Evolutionary conservation across 2,888 invertebrate genomes (phyloP).

Genomic region (Anticlea derivata): DNA sequence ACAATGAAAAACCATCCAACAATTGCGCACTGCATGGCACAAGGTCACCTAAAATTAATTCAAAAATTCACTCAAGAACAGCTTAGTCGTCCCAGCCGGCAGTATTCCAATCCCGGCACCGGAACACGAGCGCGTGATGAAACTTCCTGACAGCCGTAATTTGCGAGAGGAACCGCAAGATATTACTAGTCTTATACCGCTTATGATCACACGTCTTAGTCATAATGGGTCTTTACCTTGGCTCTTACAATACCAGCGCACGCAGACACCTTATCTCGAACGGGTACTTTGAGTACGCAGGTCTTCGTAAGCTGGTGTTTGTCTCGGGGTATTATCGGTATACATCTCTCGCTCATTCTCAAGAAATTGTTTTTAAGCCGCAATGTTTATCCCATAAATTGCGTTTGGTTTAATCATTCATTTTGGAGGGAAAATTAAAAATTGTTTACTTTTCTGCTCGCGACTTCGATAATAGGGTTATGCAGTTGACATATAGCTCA

Average conservation of each 20-base stretch:
- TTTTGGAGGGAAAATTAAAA: conserved; percentile 16
- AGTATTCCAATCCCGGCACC: no score
- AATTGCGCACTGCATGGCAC: no score
- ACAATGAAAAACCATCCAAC: no score
- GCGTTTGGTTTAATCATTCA: conserved; percentile 23
- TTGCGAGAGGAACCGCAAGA: conserved; percentile 19
- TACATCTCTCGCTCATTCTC: conserved; percentile 14
- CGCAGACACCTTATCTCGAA: neutral
- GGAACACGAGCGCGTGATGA: conserved; percentile 10
- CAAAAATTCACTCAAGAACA: no score
- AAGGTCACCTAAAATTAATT: no score
- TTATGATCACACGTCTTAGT: conserved; percentile 25
- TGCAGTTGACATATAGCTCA: conserved; percentile 5
- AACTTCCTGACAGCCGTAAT: conserved; percentile 9
- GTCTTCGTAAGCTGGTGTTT: conserved; percentile 6
- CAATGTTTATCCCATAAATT: conserved; percentile 28
- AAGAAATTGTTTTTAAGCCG: conserved; percentile 29
- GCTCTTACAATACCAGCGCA: conserved; percentile 2
- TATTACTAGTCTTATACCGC: conserved; percentile 13
- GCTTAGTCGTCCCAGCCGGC: no score
- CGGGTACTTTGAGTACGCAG: neutral
- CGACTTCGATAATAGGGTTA: conserved; percentile 4
- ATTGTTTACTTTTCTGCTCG: conserved; percentile 19
- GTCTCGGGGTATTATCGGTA: conserved; percentile 16
- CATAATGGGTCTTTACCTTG: conserved; percentile 26